Percentiles rank a stretch among this genome's conserved stretches.
Evolutionary conservation across 2,113 vertebrate genomes (phyloP).

Genomic region (Brachyhypopomus occidentalis): DNA sequence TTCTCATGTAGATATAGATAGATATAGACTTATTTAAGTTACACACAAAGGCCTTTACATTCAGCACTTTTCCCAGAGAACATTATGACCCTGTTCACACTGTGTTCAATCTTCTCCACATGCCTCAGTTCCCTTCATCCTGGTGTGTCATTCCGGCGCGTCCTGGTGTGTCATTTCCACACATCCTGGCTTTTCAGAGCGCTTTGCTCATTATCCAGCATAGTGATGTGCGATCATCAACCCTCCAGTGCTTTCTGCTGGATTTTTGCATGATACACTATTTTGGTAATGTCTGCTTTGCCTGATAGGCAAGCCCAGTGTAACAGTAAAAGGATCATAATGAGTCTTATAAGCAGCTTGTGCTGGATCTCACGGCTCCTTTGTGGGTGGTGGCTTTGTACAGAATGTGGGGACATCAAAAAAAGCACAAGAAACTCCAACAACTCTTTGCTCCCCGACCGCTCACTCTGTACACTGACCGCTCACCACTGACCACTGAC

Average conservation of each 20-base stretch:
- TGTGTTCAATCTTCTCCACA: background rate
- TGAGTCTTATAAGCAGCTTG: background rate
- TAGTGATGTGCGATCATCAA: background rate
- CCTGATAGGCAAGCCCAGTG: background rate
- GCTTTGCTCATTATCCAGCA: background rate
- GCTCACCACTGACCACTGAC: background rate
- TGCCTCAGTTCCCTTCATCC: constrained; percentile 5
- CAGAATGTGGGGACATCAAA: background rate
- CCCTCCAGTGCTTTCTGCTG: background rate
- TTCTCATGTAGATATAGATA: constrained; percentile 23
- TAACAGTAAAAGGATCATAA: background rate
- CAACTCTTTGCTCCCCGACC: background rate
- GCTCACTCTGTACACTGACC: background rate
- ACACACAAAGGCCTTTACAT: background rate
- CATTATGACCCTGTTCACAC: background rate
- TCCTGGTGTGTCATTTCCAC: background rate
- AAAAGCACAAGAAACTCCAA: background rate
- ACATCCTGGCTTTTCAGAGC: background rate
- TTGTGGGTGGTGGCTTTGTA: background rate
- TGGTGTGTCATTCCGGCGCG: background rate
- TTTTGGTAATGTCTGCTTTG: background rate
- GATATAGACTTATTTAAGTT: background rate
- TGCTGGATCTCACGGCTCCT: background rate
- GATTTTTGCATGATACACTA: background rate
- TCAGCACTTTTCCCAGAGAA: background rate